Percentiles rank a stretch among this genome's conserved stretches.
Conservation (phyloP, 1,140 invertebrate species). For the Drosophila arizonae region DNA sequence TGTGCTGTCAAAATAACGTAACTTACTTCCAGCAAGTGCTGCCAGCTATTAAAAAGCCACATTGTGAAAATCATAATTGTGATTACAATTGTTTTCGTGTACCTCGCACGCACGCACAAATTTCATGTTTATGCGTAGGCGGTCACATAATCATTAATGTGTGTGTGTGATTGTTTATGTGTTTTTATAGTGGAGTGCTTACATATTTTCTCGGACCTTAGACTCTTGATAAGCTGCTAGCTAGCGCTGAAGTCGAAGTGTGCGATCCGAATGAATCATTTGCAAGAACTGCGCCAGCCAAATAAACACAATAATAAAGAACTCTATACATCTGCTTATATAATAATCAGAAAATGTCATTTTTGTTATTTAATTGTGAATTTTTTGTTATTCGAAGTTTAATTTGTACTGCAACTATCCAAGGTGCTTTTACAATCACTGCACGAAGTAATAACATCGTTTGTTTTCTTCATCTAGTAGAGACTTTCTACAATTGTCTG, state of each 20-base stretch:
- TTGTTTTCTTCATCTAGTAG: too few relatives aligned
- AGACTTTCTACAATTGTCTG: neutral
- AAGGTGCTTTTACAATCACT: too few relatives aligned
- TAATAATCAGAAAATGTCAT: neutral
- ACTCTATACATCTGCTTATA: too few relatives aligned
- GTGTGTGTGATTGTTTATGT: constrained; percentile 3
- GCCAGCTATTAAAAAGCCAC: constrained; percentile 22
- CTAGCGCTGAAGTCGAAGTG: constrained; percentile 16
- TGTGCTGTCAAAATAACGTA: neutral
- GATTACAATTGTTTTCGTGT: constrained; percentile 31
- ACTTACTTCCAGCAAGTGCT: constrained; percentile 7
- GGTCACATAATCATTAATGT: constrained; percentile 5
- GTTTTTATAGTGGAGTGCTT: constrained; percentile 14
- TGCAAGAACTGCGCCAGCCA: constrained; percentile 33
- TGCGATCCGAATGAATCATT: constrained; percentile 50
- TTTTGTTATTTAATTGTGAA: neutral
- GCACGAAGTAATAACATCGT: too few relatives aligned
- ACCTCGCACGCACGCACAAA: constrained; percentile 4
- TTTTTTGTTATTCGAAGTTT: too few relatives aligned
- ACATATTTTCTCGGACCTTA: constrained; percentile 49
- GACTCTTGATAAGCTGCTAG: constrained; percentile 37
- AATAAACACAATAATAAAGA: neutral
- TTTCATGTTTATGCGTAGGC: constrained; percentile 48
- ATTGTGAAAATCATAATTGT: constrained; percentile 43
- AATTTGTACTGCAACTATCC: too few relatives aligned